These are phyloP conservation scores for Virgularia gustaviana DNA, from an alignment of 92 coral and sea anemone genomes.

Conservation along the genomic window DNA sequence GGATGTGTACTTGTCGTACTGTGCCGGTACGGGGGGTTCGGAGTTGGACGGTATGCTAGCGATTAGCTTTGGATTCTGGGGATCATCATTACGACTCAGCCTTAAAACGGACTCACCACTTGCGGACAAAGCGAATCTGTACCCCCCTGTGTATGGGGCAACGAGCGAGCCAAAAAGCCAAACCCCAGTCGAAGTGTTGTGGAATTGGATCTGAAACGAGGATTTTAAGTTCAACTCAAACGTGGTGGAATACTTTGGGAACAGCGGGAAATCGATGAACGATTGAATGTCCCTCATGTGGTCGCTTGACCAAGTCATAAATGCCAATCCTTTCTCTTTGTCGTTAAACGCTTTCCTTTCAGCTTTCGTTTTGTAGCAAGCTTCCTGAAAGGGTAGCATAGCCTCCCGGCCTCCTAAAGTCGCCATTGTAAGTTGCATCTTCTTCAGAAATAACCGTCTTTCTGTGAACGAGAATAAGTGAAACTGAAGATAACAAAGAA, in stretches of 20 bases:
- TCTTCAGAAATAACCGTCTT: conserved; percentile 25
- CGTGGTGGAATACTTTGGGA: conserved; percentile 25
- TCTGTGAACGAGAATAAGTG: conserved; percentile 19
- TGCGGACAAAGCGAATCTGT: conserved; percentile 14
- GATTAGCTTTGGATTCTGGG: neutral
- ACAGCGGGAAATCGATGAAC: conserved; percentile 17
- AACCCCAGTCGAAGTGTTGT: conserved; percentile 13
- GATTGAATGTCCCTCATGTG: conserved; percentile 6
- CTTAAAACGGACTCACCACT: neutral
- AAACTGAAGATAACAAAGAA: conserved; percentile 10
- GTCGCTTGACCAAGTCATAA: conserved; percentile 7
- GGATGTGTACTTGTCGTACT: neutral
- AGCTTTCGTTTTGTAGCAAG: neutral
- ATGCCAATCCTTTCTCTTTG: neutral
- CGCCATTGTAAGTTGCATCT: neutral
- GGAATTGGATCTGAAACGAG: neutral
- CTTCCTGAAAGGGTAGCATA: neutral
- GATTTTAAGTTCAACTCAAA: conserved; percentile 9
- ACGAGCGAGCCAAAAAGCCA: conserved; percentile 17
- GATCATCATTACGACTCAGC: neutral
- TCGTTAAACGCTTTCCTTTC: neutral
- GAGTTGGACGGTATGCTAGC: neutral
- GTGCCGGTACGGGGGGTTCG: neutral
- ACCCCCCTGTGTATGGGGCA: conserved; percentile 7
- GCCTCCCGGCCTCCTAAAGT: neutral